Percentiles rank a stretch among this genome's conserved stretches.
These are phyloP conservation scores for Tachysurus vachellii DNA, from an alignment of 2,113 vertebrate genomes.

Conservation along the genomic window DNA sequence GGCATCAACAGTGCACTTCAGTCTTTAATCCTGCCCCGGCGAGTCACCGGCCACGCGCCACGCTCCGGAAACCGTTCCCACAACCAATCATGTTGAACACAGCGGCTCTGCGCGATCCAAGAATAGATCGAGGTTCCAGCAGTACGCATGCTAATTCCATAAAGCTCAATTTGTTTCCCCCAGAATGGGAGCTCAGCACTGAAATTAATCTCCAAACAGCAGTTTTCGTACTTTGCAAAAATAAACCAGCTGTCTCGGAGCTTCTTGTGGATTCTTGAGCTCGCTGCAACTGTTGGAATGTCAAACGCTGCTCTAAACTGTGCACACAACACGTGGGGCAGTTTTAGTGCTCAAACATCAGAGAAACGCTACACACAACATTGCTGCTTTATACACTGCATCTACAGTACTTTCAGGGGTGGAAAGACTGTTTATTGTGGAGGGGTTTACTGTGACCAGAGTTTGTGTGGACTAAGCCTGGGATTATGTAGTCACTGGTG, in stretches of 20 bases:
- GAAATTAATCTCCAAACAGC: constrained; percentile 72
- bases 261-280: constrained; percentile 46
- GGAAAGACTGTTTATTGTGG: background rate
- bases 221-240: constrained; percentile 69
- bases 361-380: background rate
- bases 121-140: constrained; percentile 46
- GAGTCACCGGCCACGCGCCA: constrained; percentile 49
- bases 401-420: constrained; percentile 5
- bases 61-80: background rate
- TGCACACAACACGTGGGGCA: background rate
- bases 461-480: background rate
- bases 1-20: constrained; percentile 58
- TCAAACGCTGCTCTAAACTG: constrained; percentile 55
- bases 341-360: background rate
- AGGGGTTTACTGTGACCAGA: background rate
- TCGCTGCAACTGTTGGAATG: constrained; percentile 60
- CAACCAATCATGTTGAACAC: constrained; percentile 39
- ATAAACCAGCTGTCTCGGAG: constrained; percentile 65
- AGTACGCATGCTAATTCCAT: constrained; percentile 63
- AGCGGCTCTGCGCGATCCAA: constrained; percentile 12
- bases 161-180: constrained; percentile 71
- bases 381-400: background rate
- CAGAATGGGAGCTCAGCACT: constrained; percentile 63
- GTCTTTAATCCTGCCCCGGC: constrained; percentile 56
- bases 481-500: background rate